These are phyloP conservation scores for Sebastes diaconus DNA, from an alignment of 2,797 vertebrate genomes.

Conservation along the genomic window DNA sequence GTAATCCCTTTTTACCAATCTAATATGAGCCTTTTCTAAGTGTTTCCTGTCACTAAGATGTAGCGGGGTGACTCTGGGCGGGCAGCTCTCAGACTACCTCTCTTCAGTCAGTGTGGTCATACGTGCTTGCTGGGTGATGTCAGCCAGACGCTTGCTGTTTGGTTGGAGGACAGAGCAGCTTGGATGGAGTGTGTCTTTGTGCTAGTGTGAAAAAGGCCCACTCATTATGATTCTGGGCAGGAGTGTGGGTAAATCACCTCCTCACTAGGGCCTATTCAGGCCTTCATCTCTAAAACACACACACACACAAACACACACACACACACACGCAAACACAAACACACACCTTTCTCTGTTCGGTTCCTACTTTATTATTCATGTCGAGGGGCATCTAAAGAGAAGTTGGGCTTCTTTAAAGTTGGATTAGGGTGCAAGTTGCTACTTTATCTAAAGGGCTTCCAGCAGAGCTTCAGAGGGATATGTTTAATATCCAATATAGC, in stretches of 20 bases:
- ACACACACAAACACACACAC: not conserved
- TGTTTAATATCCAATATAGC: conserved; percentile 4
- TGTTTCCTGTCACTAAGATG: conserved; percentile 10
- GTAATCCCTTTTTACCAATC: conserved; percentile 29
- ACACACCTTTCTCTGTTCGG: conserved; percentile 13
- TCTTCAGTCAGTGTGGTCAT: conserved; percentile 35
- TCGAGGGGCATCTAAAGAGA: conserved; percentile 29
- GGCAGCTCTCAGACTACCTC: conserved; percentile 37
- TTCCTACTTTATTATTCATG: conserved; percentile 13
- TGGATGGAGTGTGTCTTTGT: conserved; percentile 75
- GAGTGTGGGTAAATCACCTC: conserved; percentile 69
- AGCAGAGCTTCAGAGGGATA: not conserved
- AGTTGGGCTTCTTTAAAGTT: conserved; percentile 5
- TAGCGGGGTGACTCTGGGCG: not conserved
- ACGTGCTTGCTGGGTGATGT: conserved; percentile 53
- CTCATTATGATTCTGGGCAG: conserved; percentile 83
- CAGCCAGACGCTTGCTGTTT: conserved; percentile 55
- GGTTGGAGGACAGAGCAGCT: conserved; percentile 57
- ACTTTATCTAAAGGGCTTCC: conserved; percentile 22
- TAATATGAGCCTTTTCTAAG: not conserved
- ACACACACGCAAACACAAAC: not conserved
- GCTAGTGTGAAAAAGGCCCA: conserved; percentile 63
- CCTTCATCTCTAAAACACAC: conserved; percentile 42
- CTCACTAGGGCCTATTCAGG: conserved; percentile 52
- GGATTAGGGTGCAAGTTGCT: not conserved